A percentile compares a stretch with the other conserved stretches of the same genome.
phyloP scores from a whole-genome alignment of 2,797 vertebrate genomes.

The Pangasius larnaudii region DNA sequence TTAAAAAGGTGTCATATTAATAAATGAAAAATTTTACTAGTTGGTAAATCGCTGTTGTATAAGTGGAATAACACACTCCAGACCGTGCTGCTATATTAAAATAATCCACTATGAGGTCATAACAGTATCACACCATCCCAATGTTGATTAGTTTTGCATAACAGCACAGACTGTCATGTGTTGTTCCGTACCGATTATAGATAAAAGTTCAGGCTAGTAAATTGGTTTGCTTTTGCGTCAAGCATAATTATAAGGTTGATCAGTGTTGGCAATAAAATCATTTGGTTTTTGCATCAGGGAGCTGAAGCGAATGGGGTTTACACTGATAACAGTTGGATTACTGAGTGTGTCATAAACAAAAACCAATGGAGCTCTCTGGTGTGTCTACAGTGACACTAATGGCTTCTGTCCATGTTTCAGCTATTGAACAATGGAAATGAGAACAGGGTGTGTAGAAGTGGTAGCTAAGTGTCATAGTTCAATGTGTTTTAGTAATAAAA shows the following conservation, averaged over 20 bases:
- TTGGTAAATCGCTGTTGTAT: neutral
- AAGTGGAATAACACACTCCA: neutral
- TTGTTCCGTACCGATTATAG: neutral
- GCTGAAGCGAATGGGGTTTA: neutral
- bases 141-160: neutral
- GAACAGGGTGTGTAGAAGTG: neutral
- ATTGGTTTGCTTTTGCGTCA: neutral
- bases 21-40: neutral
- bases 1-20: neutral
- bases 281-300: neutral
- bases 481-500: neutral
- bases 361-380: neutral
- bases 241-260: neutral
- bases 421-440: neutral
- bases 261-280: neutral
- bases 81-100: neutral
- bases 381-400: neutral
- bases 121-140: neutral
- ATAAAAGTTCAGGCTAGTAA: neutral
- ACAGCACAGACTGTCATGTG: neutral
- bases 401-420: neutral
- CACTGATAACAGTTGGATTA: neutral
- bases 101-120: neutral
- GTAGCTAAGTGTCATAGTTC: neutral
- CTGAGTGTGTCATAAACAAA: slow-evolving; percentile 8